Conservation (phyloP, 2,113 vertebrate species). For the Puntigrus tetrazona region DNA sequence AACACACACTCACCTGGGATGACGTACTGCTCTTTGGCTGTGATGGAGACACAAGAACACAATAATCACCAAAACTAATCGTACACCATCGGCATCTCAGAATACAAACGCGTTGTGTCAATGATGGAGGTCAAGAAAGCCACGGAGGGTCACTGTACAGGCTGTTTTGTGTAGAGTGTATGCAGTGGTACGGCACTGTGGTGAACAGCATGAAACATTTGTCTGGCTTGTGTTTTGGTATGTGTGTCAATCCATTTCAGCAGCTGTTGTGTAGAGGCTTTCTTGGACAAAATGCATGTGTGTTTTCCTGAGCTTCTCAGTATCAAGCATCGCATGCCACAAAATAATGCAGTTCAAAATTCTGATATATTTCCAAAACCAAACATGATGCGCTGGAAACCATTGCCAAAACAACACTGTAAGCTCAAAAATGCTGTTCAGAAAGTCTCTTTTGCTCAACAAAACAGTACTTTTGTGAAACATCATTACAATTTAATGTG, state of each 20-base stretch:
- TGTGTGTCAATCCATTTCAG: neutral
- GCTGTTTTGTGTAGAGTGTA: neutral
- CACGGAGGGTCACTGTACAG: neutral
- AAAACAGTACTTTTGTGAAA: neutral
- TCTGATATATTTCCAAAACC: neutral
- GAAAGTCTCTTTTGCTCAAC: neutral
- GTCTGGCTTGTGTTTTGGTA: neutral
- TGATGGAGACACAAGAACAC: conserved; percentile 78
- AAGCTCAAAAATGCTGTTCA: too few relatives aligned
- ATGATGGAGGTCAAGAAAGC: neutral
- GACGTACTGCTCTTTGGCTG: conserved; percentile 84
- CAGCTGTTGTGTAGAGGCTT: neutral
- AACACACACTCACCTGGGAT: conserved; percentile 79
- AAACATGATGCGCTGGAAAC: neutral
- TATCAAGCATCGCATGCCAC: neutral
- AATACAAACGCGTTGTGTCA: neutral
- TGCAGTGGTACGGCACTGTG: neutral
- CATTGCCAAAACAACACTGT: too few relatives aligned
- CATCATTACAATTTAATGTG: neutral
- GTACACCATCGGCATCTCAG: conserved; percentile 60
- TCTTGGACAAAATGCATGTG: neutral
- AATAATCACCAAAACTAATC: conserved; percentile 57
- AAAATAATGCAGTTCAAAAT: neutral
- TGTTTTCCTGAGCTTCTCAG: neutral
- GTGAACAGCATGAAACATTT: neutral